Evolutionary conservation across 1,140 invertebrate genomes (phyloP).

Genomic region (Rhopalosiphum padi): DNA sequence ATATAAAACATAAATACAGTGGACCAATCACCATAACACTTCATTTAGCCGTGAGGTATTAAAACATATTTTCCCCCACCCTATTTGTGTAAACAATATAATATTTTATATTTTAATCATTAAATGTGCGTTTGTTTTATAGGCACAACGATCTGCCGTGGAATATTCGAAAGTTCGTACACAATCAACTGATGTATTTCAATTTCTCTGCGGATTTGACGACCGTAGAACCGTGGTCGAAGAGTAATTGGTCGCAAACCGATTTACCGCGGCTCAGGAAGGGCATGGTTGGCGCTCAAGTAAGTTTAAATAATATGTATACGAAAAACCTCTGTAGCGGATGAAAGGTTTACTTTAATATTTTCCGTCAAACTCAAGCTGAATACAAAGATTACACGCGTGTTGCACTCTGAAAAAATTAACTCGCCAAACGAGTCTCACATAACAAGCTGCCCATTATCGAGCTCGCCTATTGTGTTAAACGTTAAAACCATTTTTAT

Average conservation of each 20-base stretch:
- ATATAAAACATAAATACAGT: too few species aligned
- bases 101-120: not conserved
- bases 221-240: conserved; percentile 78
- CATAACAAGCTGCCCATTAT: not conserved
- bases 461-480: not conserved
- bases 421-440: not conserved
- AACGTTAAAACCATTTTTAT: not conserved
- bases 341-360: not conserved
- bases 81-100: not conserved
- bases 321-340: not conserved
- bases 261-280: conserved; percentile 83
- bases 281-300: conserved; percentile 85
- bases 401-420: not conserved
- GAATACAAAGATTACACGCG: not conserved
- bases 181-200: conserved; percentile 82
- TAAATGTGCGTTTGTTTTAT: conserved; percentile 59
- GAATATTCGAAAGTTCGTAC: conserved; percentile 85
- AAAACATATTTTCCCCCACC: not conserved
- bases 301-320: conserved; percentile 64
- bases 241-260: conserved; percentile 84
- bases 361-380: not conserved
- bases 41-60: not conserved
- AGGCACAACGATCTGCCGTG: conserved; percentile 92
- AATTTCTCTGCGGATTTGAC: conserved; percentile 80
- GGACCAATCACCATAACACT: not conserved